Conservation (phyloP, 2,797 vertebrate genomes). For the Rhinoraja longicauda region DNA sequence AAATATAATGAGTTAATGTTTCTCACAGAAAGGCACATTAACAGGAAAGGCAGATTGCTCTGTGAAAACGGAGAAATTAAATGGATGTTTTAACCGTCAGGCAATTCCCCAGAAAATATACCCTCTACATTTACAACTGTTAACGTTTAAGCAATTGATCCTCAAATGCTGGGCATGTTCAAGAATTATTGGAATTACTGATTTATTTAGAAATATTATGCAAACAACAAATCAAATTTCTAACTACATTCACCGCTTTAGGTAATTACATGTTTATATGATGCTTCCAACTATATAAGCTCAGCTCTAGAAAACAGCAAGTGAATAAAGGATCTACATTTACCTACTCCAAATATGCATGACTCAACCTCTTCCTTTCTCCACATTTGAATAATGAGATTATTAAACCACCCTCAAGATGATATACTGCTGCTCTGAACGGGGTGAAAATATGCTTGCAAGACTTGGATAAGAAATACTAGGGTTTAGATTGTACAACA, state of each 20-base stretch:
- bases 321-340: neutral
- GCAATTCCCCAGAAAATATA: conserved; percentile 19
- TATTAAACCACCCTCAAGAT: too few species aligned
- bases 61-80: neutral
- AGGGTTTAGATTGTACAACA: too few species aligned
- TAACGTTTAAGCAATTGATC: neutral
- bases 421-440: too few species aligned
- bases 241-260: neutral
- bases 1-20: neutral
- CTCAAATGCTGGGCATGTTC: neutral
- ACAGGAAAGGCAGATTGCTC: too few species aligned
- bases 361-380: neutral
- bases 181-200: neutral
- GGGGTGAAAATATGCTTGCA: too few species aligned
- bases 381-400: neutral
- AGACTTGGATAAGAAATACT: too few species aligned
- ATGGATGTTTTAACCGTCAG: too few species aligned
- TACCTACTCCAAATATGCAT: neutral
- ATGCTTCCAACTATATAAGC: neutral
- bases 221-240: too few species aligned
- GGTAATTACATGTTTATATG: neutral
- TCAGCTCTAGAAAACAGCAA: neutral
- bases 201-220: neutral
- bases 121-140: neutral
- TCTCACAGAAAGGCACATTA: neutral